A percentile compares a stretch with the other conserved stretches of the same genome.
These are phyloP conservation scores for Caenorhabditis virilis DNA, from an alignment of 2,888 invertebrate species.

Conservation along the genomic window DNA sequence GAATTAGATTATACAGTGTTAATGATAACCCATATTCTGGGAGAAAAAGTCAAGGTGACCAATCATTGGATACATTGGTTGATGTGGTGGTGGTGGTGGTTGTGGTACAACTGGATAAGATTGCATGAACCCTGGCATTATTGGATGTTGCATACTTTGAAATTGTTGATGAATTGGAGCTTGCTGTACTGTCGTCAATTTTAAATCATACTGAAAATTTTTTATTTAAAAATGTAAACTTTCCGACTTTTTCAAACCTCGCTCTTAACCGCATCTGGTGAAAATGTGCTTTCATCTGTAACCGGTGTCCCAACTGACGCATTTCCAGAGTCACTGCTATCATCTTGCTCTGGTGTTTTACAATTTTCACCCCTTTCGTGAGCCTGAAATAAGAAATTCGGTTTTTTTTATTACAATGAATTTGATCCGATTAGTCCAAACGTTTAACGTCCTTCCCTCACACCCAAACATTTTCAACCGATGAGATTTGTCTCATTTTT, in stretches of 20 bases:
- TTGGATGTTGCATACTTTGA: constrained; percentile 3
- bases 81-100: neutral
- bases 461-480: neutral
- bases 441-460: neutral
- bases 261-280: constrained; percentile 20
- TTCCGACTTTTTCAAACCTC: constrained; percentile 3
- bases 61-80: constrained; percentile 3
- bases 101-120: constrained; percentile 1
- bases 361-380: constrained; percentile 33
- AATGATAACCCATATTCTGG: constrained; percentile 1
- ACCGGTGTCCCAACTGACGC: constrained; percentile 48
- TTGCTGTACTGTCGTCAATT: neutral
- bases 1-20: too few relatives aligned
- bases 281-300: constrained; percentile 22
- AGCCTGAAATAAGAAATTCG: constrained; percentile 18
- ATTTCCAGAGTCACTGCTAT: constrained; percentile 57
- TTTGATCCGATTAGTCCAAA: constrained; percentile 1
- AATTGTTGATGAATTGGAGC: constrained; percentile 1
- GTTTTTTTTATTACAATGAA: constrained; percentile 2
- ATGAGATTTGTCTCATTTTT: constrained; percentile 24
- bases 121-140: neutral
- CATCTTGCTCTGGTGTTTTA: constrained; percentile 43
- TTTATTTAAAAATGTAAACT: neutral
- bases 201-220: constrained; percentile 1
- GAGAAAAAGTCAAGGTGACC: constrained; percentile 3